Evolutionary conservation across 2,113 vertebrate species (phyloP).

Genomic region (Carassius auratus): DNA sequence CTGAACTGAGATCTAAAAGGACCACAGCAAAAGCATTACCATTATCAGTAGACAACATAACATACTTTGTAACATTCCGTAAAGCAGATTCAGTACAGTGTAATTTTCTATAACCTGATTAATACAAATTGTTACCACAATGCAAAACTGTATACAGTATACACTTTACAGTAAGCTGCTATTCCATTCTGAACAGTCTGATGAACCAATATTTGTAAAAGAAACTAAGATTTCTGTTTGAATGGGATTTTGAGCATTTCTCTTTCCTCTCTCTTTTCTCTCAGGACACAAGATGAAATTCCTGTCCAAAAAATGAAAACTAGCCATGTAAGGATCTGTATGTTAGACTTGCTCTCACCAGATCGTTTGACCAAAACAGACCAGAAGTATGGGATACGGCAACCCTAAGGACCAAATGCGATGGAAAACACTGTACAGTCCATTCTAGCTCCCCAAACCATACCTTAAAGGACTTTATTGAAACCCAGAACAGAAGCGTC

Average conservation of each 20-base stretch:
- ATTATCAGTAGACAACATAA: no score
- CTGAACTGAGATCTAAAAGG: no score
- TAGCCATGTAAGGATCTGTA: neutral
- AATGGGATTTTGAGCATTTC: neutral
- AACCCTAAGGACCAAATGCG: constrained; percentile 6
- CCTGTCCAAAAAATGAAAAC: constrained; percentile 77
- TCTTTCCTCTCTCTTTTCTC: constrained; percentile 40
- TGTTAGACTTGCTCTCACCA: neutral
- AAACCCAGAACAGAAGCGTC: constrained; percentile 24
- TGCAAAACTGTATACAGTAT: neutral
- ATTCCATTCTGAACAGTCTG: neutral
- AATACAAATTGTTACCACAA: neutral
- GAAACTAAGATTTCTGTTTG: neutral
- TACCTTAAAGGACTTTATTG: constrained; percentile 1
- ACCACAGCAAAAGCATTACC: no score
- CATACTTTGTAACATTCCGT: no score
- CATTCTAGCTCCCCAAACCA: constrained; percentile 7
- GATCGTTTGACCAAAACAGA: neutral
- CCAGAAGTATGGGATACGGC: neutral
- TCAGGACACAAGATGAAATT: constrained; percentile 82
- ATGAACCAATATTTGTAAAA: neutral
- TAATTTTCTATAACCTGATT: no score
- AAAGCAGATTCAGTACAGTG: no score
- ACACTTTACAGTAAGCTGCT: neutral
- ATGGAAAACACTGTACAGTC: constrained; percentile 8